Percentiles rank a stretch among this genome's conserved stretches.
These are phyloP conservation scores for Selene dorsalis DNA, from an alignment of 2,797 vertebrate genomes.

Conservation along the genomic window DNA sequence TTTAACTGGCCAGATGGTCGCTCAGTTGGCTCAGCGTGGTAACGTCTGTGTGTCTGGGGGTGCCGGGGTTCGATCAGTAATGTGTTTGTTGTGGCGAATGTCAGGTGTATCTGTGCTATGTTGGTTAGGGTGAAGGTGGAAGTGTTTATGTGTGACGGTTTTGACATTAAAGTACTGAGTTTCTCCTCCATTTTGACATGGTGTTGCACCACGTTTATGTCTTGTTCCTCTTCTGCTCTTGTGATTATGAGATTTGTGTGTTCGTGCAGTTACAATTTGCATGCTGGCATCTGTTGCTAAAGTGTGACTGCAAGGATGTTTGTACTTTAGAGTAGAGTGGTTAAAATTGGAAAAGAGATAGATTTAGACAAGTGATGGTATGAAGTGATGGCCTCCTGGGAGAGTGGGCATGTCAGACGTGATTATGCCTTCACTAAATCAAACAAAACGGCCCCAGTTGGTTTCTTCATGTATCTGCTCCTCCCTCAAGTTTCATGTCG, in stretches of 20 bases:
- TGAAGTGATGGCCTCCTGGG: constrained; percentile 40
- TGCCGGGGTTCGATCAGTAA: constrained; percentile 2
- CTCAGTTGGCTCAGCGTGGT: constrained; percentile 1
- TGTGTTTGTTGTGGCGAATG: constrained; percentile 2
- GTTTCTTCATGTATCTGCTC: constrained; percentile 47
- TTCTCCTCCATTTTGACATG: background rate
- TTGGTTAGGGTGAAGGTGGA: background rate
- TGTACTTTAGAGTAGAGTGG: constrained; percentile 44
- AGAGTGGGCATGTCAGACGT: constrained; percentile 59
- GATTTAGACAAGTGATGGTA: constrained; percentile 53
- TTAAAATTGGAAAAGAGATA: constrained; percentile 52
- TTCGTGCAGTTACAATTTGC: constrained; percentile 12
- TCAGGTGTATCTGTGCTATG: background rate
- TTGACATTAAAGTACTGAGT: background rate
- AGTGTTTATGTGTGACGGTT: background rate
- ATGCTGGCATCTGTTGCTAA: constrained; percentile 20
- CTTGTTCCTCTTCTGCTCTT: constrained; percentile 1
- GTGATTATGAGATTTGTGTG: background rate
- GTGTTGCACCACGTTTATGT: background rate
- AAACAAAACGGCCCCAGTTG: constrained; percentile 62
- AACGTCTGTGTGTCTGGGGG: background rate
- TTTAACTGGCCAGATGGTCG: constrained; percentile 1
- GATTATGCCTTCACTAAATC: constrained; percentile 65
- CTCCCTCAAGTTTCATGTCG: constrained; percentile 17
- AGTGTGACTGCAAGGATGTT: constrained; percentile 53